phyloP scores from a whole-genome alignment of 2,797 vertebrate genomes.

The Crocidura indochinensis region DNA sequence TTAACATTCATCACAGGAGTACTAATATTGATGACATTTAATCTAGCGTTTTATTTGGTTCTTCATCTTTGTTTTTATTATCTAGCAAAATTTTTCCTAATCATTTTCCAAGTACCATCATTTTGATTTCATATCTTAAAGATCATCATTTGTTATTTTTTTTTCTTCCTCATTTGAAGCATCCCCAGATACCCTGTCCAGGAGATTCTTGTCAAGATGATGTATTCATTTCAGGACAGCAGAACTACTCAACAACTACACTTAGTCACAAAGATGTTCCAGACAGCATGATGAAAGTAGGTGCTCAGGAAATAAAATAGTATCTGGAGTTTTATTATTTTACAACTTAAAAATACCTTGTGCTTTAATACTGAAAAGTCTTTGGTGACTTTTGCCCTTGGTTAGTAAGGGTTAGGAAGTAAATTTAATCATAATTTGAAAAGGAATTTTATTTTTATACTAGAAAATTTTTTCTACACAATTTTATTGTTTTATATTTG shows the following conservation, averaged over 20 bases:
- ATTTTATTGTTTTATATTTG: slow-evolving; percentile 56
- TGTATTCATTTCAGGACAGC: slow-evolving; percentile 93
- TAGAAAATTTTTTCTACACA: slow-evolving; percentile 31
- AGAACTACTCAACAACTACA: slow-evolving; percentile 91
- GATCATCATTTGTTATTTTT: slow-evolving; percentile 71
- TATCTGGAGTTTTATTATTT: slow-evolving; percentile 31
- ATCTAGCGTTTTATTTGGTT: slow-evolving; percentile 14
- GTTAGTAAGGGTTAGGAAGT: slow-evolving; percentile 32
- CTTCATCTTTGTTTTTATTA: not conserved
- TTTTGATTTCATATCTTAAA: slow-evolving; percentile 74
- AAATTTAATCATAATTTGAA: slow-evolving; percentile 45
- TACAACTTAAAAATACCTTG: slow-evolving; percentile 27
- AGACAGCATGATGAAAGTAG: slow-evolving; percentile 95
- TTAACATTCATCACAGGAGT: not conserved
- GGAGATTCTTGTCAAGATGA: slow-evolving; percentile 93
- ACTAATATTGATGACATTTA: slow-evolving; percentile 6
- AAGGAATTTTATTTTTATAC: slow-evolving; percentile 25
- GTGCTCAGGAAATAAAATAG: slow-evolving; percentile 85
- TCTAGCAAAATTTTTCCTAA: slow-evolving; percentile 62
- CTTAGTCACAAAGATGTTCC: slow-evolving; percentile 90
- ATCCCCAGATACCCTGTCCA: slow-evolving; percentile 86
- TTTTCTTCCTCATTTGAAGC: slow-evolving; percentile 85
- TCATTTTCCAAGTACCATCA: slow-evolving; percentile 43
- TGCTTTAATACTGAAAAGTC: slow-evolving; percentile 42
- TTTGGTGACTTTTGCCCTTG: slow-evolving; percentile 44